Conservation (phyloP, 2,113 vertebrate genomes). For the Cyanistes caeruleus region DNA sequence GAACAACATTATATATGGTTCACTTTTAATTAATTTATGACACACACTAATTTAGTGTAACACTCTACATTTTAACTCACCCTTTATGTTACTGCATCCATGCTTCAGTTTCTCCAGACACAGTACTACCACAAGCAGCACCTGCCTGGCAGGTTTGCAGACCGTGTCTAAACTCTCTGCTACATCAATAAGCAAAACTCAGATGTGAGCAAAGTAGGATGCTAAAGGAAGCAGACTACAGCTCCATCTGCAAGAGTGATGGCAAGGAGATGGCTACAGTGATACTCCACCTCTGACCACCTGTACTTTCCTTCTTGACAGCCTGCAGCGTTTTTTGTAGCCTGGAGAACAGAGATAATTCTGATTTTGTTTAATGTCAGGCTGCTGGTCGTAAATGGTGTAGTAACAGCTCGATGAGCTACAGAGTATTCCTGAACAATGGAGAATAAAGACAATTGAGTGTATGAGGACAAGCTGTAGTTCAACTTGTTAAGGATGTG, state of each 20-base stretch:
- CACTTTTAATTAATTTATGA: not conserved
- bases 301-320: not conserved
- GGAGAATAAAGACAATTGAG: not conserved
- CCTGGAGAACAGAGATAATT: not conserved
- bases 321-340: not conserved
- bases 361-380: not conserved
- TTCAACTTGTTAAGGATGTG: fast-evolving
- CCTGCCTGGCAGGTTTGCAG: not conserved
- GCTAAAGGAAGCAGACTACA: not conserved
- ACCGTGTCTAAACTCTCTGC: not conserved
- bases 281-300: not conserved
- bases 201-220: not conserved
- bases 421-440: not conserved
- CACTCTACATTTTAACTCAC: not conserved
- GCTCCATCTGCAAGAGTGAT: not conserved
- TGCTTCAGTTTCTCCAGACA: not conserved
- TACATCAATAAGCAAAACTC: not conserved
- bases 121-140: not conserved
- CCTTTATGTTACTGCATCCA: not conserved
- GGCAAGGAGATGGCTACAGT: not conserved
- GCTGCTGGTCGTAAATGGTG: not conserved
- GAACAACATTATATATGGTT: not conserved
- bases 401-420: not conserved
- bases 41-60: not conserved
- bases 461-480: not conserved